These are phyloP conservation scores for Oncorhynchus masou DNA, from an alignment of 2,113 vertebrate species.

Conservation along the genomic window DNA sequence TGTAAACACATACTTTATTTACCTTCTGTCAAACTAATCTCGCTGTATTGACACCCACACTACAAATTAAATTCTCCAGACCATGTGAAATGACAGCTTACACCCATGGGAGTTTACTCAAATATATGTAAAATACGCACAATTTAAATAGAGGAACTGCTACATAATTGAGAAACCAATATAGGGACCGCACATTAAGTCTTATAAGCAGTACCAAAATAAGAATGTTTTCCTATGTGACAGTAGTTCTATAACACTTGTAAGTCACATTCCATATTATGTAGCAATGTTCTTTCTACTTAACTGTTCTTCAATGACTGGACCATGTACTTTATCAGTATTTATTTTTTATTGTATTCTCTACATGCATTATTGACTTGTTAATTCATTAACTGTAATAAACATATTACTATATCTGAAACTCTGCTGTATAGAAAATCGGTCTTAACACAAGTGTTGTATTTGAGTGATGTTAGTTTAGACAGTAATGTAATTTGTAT, in stretches of 20 bases:
- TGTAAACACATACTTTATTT: not conserved
- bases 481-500: too few relatives aligned
- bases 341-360: constrained; percentile 49
- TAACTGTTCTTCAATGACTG: not conserved
- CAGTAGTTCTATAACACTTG: too few relatives aligned
- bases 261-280: constrained; percentile 15
- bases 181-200: not conserved
- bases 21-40: constrained; percentile 18
- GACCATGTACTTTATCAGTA: constrained; percentile 20
- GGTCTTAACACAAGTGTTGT: too few relatives aligned
- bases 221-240: not conserved
- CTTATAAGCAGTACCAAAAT: constrained; percentile 7
- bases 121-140: not conserved
- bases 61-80: too few relatives aligned
- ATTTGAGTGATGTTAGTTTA: too few relatives aligned
- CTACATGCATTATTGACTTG: constrained; percentile 14
- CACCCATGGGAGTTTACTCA: too few relatives aligned
- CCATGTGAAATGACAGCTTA: not conserved
- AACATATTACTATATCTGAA: constrained; percentile 13
- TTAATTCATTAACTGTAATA: constrained; percentile 47
- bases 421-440: not conserved
- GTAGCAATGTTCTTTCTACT: constrained; percentile 1
- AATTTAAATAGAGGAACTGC: not conserved
- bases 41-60: not conserved
- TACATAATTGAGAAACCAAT: not conserved